Evolutionary conservation across 1,140 invertebrate species (phyloP).

Genomic region (Ditylenchus dipsaci): DNA sequence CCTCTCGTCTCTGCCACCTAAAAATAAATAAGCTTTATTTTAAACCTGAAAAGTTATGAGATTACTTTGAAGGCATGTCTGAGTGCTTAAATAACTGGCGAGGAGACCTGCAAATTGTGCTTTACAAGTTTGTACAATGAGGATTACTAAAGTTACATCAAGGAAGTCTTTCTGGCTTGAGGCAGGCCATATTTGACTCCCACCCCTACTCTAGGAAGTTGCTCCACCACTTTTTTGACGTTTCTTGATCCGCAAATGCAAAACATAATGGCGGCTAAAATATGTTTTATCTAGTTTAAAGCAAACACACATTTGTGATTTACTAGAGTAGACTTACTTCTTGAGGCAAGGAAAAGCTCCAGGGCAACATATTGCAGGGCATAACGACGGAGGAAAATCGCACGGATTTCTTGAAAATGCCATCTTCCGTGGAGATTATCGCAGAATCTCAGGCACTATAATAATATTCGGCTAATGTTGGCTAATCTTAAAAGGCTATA

Average conservation of each 20-base stretch:
- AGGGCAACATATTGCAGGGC: slow-evolving; percentile 92
- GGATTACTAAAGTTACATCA: slow-evolving; percentile 67
- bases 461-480: no score
- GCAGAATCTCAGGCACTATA: slow-evolving; percentile 87
- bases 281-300: neutral
- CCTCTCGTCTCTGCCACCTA: slow-evolving; percentile 77
- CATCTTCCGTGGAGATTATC: slow-evolving; percentile 90
- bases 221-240: slow-evolving; percentile 96
- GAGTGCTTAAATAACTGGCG: slow-evolving; percentile 94
- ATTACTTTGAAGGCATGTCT: slow-evolving; percentile 76
- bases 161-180: slow-evolving; percentile 87
- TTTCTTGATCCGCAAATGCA: slow-evolving; percentile 88
- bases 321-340: slow-evolving; percentile 77
- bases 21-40: neutral
- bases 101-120: slow-evolving; percentile 65
- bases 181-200: slow-evolving; percentile 96
- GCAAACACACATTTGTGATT: neutral
- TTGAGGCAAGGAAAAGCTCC: slow-evolving; percentile 94
- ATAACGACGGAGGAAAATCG: slow-evolving; percentile 92
- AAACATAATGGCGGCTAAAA: slow-evolving; percentile 93
- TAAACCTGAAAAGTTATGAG: neutral
- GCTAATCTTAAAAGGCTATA: no score
- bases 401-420: slow-evolving; percentile 97
- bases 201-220: slow-evolving; percentile 91
- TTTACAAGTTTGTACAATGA: no score